phyloP scores from a whole-genome alignment of 2,113 vertebrate species.

The Sturnira hondurensis region DNA sequence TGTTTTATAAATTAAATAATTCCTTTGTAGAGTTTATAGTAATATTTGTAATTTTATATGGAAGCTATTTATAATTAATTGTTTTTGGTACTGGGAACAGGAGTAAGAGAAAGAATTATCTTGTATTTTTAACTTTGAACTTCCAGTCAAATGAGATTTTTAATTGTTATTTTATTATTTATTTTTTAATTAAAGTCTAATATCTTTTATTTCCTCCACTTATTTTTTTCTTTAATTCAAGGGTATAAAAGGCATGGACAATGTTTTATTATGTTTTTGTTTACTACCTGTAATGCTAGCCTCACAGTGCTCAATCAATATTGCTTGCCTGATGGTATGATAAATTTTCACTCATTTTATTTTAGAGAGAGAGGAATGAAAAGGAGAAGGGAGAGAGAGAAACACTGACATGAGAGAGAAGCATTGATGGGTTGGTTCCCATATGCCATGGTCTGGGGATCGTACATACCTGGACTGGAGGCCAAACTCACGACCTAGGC shows the following conservation, averaged over 20 bases:
- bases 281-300: not conserved
- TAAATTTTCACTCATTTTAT: not conserved
- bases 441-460: no score
- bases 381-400: no score
- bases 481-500: no score
- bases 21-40: not conserved
- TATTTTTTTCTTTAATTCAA: conserved; percentile 32
- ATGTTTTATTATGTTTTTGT: not conserved
- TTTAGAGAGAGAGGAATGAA: no score
- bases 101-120: not conserved
- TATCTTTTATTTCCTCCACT: conserved; percentile 26
- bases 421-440: no score
- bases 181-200: conserved; percentile 5
- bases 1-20: not conserved
- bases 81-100: not conserved
- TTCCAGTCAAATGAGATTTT: not conserved
- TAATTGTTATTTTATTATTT: conserved; percentile 15
- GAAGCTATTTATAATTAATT: not conserved
- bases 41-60: not conserved
- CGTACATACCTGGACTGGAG: no score
- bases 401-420: no score
- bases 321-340: not conserved
- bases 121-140: not conserved
- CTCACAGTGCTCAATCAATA: not conserved
- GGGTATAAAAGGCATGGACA: not conserved